Conservation (phyloP, 2,797 vertebrate genomes). For the Schizopygopsis malacanthus region DNA sequence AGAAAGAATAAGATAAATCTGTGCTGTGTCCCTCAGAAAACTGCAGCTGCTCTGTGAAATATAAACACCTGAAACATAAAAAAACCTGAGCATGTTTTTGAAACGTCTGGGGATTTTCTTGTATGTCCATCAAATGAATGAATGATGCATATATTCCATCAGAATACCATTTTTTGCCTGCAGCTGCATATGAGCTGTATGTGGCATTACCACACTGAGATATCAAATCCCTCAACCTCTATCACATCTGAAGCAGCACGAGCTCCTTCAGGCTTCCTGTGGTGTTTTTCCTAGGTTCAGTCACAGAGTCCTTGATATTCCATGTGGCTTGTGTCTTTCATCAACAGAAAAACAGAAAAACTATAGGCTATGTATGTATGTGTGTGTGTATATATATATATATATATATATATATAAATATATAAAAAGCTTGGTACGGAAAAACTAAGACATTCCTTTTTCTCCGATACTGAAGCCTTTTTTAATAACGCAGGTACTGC, state of each 20-base stretch:
- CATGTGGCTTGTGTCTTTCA: not conserved
- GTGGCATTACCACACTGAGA: slow-evolving; percentile 4
- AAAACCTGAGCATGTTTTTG: slow-evolving; percentile 20
- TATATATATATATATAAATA: not conserved
- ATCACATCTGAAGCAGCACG: slow-evolving; percentile 15
- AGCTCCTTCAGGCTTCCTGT: slow-evolving; percentile 32
- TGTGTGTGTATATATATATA: not conserved
- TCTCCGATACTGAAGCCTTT: too few relatives aligned
- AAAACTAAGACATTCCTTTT: too few relatives aligned
- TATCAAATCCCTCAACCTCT: slow-evolving; percentile 35
- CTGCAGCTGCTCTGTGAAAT: slow-evolving; percentile 5
- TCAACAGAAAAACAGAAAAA: not conserved
- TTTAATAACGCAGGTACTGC: too few relatives aligned
- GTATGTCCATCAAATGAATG: slow-evolving; percentile 1
- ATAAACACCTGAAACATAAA: slow-evolving; percentile 22
- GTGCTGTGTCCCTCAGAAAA: slow-evolving; percentile 10
- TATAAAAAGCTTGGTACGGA: too few relatives aligned
- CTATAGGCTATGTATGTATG: not conserved
- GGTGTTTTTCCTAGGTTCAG: slow-evolving; percentile 34
- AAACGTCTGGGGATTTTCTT: slow-evolving; percentile 6
- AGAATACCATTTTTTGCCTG: not conserved
- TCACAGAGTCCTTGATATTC: slow-evolving; percentile 21
- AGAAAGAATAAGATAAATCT: slow-evolving; percentile 2
- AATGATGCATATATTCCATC: not conserved
- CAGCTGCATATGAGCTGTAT: slow-evolving; percentile 23